A percentile compares a stretch with the other conserved stretches of the same genome.
Evolutionary conservation across 1,140 invertebrate genomes (phyloP).

Genomic region (Vollenhovia emeryi): DNA sequence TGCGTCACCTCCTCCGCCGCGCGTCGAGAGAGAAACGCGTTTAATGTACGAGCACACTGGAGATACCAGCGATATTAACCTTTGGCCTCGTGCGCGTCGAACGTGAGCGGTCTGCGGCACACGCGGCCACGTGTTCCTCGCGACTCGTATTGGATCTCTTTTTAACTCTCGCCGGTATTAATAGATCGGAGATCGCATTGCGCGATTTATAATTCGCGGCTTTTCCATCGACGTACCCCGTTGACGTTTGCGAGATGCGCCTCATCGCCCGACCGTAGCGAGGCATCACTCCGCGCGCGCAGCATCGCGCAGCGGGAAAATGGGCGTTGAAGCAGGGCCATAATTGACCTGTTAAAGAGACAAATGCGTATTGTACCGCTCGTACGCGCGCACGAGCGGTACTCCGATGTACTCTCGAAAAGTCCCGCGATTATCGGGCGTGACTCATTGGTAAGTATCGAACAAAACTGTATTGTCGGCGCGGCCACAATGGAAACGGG

Average conservation of each 20-base stretch:
- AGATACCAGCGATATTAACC: not conserved
- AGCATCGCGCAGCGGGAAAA: not conserved
- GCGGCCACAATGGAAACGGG: slow-evolving; percentile 40
- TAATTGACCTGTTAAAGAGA: slow-evolving; percentile 27
- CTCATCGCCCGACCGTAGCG: not conserved
- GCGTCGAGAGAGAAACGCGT: not conserved
- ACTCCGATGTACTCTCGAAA: slow-evolving; percentile 50
- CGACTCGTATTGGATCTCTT: not conserved
- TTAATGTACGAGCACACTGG: not conserved
- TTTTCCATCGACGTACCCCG: not conserved
- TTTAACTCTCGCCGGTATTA: not conserved
- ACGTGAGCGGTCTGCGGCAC: slow-evolving; percentile 6
- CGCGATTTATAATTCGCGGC: not conserved
- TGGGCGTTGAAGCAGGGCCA: not conserved
- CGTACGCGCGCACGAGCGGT: slow-evolving; percentile 8
- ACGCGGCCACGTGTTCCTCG: not conserved
- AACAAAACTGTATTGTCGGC: slow-evolving; percentile 67
- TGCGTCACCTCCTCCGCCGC: not conserved
- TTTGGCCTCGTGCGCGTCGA: not conserved
- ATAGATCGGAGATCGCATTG: not conserved
- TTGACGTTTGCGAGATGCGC: not conserved
- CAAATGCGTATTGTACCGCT: slow-evolving; percentile 39
- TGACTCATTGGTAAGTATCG: slow-evolving; percentile 65
- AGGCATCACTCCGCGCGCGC: not conserved
- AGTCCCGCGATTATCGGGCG: slow-evolving; percentile 57